Evolutionary conservation across 2,113 vertebrate genomes (phyloP).

Genomic region (Montifringilla adamsi): DNA sequence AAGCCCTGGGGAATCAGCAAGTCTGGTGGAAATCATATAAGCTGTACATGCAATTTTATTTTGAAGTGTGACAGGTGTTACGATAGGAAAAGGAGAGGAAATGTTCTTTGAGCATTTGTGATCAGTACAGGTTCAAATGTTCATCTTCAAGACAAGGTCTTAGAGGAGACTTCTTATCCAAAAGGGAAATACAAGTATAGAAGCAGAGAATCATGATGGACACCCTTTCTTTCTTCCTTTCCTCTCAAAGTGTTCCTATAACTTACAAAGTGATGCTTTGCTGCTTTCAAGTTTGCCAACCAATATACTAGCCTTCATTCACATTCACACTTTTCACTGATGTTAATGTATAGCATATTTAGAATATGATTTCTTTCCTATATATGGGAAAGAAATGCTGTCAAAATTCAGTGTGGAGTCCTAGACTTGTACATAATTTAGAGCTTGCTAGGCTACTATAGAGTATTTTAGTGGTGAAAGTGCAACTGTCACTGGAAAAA

Average conservation of each 20-base stretch:
- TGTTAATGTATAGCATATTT: background rate
- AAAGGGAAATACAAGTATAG: background rate
- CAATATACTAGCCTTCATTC: background rate
- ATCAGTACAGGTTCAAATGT: background rate
- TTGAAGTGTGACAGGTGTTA: background rate
- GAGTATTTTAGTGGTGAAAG: background rate
- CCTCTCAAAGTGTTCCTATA: background rate
- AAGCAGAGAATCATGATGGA: background rate
- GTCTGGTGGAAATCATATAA: background rate
- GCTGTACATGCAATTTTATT: background rate
- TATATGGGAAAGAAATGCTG: background rate
- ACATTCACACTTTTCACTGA: background rate
- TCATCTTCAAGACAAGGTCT: background rate
- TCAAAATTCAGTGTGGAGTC: background rate
- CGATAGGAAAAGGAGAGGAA: background rate
- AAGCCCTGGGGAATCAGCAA: background rate
- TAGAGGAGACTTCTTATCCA: background rate
- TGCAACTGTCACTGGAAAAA: background rate
- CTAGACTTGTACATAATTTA: background rate
- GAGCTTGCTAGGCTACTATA: background rate
- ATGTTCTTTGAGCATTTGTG: background rate
- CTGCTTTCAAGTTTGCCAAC: background rate
- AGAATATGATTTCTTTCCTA: background rate
- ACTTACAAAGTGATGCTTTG: background rate
- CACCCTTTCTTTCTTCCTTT: background rate